Base-by-base conservation (phyloP, 1,140 invertebrate genomes). In the Lepidostoma basale region DNA sequence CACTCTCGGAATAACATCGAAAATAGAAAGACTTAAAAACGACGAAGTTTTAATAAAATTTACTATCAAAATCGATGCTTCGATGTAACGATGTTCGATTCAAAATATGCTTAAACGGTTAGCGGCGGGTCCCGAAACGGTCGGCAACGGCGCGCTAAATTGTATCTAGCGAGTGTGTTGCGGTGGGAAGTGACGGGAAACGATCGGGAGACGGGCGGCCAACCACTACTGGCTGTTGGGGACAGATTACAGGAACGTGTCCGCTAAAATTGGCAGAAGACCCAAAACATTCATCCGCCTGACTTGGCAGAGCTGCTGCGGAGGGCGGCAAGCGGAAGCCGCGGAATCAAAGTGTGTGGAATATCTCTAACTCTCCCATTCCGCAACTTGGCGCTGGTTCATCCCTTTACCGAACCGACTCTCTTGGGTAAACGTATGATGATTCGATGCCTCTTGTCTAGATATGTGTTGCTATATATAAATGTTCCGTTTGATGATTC, bases 221-320 rank as follows among this genome's bases (percentile, higher is more conserved):
- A 40, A 58, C 10, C 30, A 36, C 36, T 26, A 62, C 58, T 62
- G 58, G 16, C 40, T 23, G 8, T 8, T 8, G 22, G 40, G 36
- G 39, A 59, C 58, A 25, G 56, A 39, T 22, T 22, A 23, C 25
- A 42, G 39, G 9, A 30, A 26, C 58, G 36, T 12, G 58, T 18
- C 42, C 54, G 20, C 30, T 22, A 12, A 12, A 58, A 36, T 58
- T 58, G 54, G 54, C 54, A 58, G 54, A 58, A 26, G 39, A 62
- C 40, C 39, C 58, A 10, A 44, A 45, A 45, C 36, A 25, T 26
- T 62, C 40, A 59, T 59, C 23, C 20, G 36, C 58, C n/a, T 23
- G 30, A 59, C 30, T 18, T 20, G 23, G 33, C 12, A 23, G 30
- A 26, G 6, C 8, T 12, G 42, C 42, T 9, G 16, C 20, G 3